Conservation (phyloP, 2,888 invertebrate genomes). For the Nipponacmea schrenckii region DNA sequence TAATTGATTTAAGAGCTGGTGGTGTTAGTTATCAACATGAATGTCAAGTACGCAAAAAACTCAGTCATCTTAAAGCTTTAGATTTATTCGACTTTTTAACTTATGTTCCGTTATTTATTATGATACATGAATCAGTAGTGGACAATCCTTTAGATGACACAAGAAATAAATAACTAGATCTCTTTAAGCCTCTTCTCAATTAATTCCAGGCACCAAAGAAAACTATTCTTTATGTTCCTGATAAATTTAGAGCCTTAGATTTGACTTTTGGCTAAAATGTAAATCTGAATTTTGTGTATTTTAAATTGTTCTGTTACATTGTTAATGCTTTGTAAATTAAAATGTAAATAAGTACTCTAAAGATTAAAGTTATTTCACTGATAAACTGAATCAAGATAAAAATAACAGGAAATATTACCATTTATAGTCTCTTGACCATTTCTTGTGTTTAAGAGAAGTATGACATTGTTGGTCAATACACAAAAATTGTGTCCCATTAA, state of each 20-base stretch:
- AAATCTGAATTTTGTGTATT: neutral
- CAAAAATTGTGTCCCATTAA: too few relatives aligned
- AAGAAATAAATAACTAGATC: conserved; percentile 38
- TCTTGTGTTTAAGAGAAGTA: too few relatives aligned
- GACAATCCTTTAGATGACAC: conserved; percentile 60
- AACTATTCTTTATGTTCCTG: too few relatives aligned
- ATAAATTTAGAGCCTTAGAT: neutral
- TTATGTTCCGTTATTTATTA: conserved; percentile 65
- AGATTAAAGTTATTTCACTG: too few relatives aligned
- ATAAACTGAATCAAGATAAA: too few relatives aligned
- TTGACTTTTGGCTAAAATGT: neutral
- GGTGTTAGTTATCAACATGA: conserved; percentile 62
- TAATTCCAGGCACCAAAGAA: too few relatives aligned
- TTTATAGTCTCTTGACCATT: too few relatives aligned
- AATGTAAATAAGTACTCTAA: too few relatives aligned
- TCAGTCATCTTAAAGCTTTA: conserved; percentile 51
- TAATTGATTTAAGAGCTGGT: conserved; percentile 63
- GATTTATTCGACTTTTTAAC: conserved; percentile 65
- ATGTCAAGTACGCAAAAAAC: conserved; percentile 55
- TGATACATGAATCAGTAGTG: conserved; percentile 64
- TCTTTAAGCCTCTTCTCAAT: neutral
- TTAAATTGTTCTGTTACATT: too few relatives aligned
- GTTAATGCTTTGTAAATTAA: too few relatives aligned
- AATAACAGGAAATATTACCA: too few relatives aligned
- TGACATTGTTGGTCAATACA: too few relatives aligned